These are phyloP conservation scores for Oriolus oriolus DNA, from an alignment of 2,113 vertebrate species.

Conservation along the genomic window DNA sequence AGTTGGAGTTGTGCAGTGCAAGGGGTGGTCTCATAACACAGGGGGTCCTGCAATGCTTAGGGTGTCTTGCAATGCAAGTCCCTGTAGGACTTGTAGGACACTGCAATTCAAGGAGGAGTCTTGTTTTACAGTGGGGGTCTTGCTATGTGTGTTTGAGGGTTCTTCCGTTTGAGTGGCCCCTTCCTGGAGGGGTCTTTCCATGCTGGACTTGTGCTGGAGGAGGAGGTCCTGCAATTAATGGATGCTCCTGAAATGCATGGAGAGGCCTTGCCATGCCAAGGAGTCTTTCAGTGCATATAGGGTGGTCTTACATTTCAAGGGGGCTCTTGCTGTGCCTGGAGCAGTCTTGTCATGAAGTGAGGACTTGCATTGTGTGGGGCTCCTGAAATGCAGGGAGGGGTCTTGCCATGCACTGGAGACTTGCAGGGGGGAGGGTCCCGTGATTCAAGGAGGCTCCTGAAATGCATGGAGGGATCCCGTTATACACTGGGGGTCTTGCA, in stretches of 20 bases:
- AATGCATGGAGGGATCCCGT: not conserved
- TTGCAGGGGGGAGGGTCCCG: not conserved
- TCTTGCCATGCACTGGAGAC: too few relatives aligned
- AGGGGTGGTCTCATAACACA: not conserved
- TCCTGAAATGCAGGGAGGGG: not conserved
- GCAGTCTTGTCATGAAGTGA: not conserved
- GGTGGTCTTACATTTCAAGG: not conserved
- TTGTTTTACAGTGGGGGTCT: not conserved
- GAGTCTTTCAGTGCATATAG: too few relatives aligned
- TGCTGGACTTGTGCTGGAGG: too few relatives aligned
- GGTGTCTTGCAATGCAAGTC: not conserved
- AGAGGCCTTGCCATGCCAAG: not conserved
- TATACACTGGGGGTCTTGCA: not conserved
- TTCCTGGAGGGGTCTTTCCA: not conserved
- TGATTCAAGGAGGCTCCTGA: not conserved
- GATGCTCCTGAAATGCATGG: not conserved
- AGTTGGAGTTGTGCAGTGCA: not conserved
- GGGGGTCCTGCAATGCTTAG: not conserved
- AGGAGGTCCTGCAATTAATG: not conserved
- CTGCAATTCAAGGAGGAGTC: not conserved
- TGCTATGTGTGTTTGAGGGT: not conserved
- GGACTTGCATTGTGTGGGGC: not conserved
- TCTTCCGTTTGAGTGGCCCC: not conserved
- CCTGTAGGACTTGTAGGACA: too few relatives aligned
- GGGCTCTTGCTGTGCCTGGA: not conserved